Evolutionary conservation across 1,140 invertebrate genomes (phyloP).

Genomic region (Papilio machaon): DNA sequence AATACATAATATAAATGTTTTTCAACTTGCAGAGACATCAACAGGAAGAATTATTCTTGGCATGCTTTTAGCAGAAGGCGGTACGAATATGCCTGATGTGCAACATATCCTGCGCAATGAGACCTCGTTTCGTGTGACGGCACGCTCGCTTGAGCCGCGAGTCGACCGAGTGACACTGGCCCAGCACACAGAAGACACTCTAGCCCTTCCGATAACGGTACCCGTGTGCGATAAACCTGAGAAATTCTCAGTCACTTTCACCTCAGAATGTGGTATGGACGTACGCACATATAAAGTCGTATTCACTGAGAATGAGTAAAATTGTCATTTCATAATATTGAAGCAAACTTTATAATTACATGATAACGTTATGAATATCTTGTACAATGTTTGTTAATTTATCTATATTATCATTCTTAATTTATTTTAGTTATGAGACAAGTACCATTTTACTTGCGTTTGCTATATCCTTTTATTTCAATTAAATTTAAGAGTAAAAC

Average conservation of each 20-base stretch:
- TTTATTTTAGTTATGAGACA: neutral
- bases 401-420: neutral
- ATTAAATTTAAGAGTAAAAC: conserved; percentile 13
- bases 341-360: neutral
- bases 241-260: conserved; percentile 67
- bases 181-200: conserved; percentile 57
- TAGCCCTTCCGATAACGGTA: conserved; percentile 65
- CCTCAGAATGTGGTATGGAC: conserved; percentile 75
- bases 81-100: conserved; percentile 68
- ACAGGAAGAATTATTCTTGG: conserved; percentile 67
- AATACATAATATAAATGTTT: neutral
- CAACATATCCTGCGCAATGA: conserved; percentile 65
- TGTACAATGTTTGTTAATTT: conserved; percentile 8
- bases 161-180: conserved; percentile 57
- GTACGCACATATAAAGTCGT: conserved; percentile 71
- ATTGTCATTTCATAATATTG: neutral
- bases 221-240: conserved; percentile 62
- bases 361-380: neutral
- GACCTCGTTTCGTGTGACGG: conserved; percentile 59
- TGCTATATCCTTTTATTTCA: neutral
- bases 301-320: conserved; percentile 51
- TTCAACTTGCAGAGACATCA: conserved; percentile 56
- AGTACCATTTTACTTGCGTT: neutral
- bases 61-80: conserved; percentile 68
- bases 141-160: conserved; percentile 56